Percentiles rank a stretch among this genome's conserved stretches.
Evolutionary conservation across 2,888 invertebrate genomes (phyloP).

Genomic region (Campoletis raptor): DNA sequence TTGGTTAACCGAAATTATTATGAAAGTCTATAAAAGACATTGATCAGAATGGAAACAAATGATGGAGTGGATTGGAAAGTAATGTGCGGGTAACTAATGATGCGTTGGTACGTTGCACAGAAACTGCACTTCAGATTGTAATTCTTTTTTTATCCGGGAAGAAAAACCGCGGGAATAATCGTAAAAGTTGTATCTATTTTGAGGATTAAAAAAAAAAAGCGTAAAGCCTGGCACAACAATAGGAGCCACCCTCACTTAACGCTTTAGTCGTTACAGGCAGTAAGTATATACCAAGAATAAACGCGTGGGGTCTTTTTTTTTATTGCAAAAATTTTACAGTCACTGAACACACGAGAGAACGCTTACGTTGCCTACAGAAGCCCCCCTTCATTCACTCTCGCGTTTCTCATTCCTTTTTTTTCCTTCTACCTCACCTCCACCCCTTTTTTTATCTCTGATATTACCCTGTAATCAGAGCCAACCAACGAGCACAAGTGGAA

Average conservation of each 20-base stretch:
- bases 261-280: constrained; percentile 22
- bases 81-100: constrained; percentile 12
- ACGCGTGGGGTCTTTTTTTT: constrained; percentile 41
- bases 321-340: constrained; percentile 64
- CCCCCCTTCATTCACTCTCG: constrained; percentile 41
- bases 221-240: constrained; percentile 52
- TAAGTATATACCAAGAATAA: constrained; percentile 40
- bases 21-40: not conserved
- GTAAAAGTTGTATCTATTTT: constrained; percentile 60
- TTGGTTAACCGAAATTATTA: too few species aligned
- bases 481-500: constrained; percentile 50
- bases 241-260: constrained; percentile 50
- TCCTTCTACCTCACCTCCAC: not conserved
- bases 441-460: constrained; percentile 39
- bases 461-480: constrained; percentile 41
- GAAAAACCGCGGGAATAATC: constrained; percentile 35
- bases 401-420: not conserved
- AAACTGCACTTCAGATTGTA: not conserved
- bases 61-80: not conserved
- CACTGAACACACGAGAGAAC: constrained; percentile 60
- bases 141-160: constrained; percentile 5
- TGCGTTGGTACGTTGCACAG: not conserved
- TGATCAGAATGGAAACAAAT: not conserved
- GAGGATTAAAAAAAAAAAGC: constrained; percentile 28
- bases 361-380: constrained; percentile 32